Conservation (phyloP, 2,888 invertebrate genomes). For the Spilosoma lubricipeda region DNA sequence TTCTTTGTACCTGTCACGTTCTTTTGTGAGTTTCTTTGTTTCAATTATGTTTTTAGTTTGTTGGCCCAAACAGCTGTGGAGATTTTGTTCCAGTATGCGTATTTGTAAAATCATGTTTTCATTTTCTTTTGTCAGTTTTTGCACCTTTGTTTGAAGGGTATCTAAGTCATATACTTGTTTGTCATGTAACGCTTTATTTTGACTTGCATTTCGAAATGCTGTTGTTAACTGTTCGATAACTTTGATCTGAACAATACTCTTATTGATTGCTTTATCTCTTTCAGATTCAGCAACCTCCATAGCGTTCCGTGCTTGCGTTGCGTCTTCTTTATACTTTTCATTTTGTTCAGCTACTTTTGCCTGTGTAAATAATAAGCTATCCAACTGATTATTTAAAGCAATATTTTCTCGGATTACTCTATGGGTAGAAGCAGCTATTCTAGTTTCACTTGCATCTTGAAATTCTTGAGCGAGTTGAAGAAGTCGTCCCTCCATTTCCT, state of each 20-base stretch:
- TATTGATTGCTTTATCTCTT: constrained; percentile 87
- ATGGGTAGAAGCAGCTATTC: constrained; percentile 96
- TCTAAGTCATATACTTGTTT: constrained; percentile 76
- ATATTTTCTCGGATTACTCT: constrained; percentile 94
- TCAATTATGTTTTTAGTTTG: constrained; percentile 80
- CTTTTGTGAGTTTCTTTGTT: constrained; percentile 79
- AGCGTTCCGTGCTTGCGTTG: constrained; percentile 84
- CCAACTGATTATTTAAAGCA: constrained; percentile 92
- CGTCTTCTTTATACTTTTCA: constrained; percentile 86
- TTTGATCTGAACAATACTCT: constrained; percentile 87
- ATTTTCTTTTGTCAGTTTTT: constrained; percentile 75
- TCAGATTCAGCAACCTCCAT: constrained; percentile 87
- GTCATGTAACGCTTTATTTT: constrained; percentile 76
- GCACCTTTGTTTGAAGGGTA: constrained; percentile 68
- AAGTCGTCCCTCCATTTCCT: constrained; percentile 94
- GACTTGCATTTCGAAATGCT: constrained; percentile 85
- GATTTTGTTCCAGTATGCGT: constrained; percentile 84
- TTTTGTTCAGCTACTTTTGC: constrained; percentile 88
- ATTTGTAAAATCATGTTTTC: constrained; percentile 78
- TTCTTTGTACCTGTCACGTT: constrained; percentile 84
- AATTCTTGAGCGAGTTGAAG: constrained; percentile 94
- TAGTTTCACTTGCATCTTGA: constrained; percentile 93
- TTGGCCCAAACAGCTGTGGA: constrained; percentile 82
- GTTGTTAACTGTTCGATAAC: constrained; percentile 88
- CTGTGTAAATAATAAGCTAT: constrained; percentile 88